Evolutionary conservation across 2,888 invertebrate genomes (phyloP).

Genomic region (Chironomus riparius): DNA sequence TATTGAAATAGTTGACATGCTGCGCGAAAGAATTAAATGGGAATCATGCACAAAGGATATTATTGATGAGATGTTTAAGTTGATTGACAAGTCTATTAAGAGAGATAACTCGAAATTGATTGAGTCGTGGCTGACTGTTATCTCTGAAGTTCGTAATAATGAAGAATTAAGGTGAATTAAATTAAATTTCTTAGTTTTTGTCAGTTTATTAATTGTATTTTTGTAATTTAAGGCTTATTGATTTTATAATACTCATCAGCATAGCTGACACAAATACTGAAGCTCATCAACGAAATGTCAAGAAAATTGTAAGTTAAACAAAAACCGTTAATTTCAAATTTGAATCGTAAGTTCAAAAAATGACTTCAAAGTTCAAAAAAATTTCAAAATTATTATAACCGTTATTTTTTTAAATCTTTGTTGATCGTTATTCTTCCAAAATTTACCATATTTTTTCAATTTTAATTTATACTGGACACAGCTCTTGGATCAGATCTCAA

Average conservation of each 20-base stretch:
- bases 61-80: not conserved
- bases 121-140: not conserved
- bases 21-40: slow-evolving; percentile 7
- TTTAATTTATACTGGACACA: too few species aligned
- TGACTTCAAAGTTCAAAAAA: too few species aligned
- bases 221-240: not conserved
- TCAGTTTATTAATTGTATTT: not conserved
- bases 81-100: not conserved
- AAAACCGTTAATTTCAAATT: not conserved
- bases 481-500: not conserved
- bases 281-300: not conserved
- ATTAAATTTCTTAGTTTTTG: not conserved
- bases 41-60: not conserved
- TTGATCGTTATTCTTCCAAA: too few species aligned
- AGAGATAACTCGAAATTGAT: not conserved
- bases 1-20: not conserved
- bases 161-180: not conserved
- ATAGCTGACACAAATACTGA: not conserved
- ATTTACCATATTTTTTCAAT: too few species aligned
- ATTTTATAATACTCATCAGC: slow-evolving; percentile 1
- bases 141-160: not conserved
- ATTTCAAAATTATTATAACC: not conserved
- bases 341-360: too few species aligned
- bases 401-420: too few species aligned
- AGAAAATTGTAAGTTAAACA: slow-evolving; percentile 6